Conservation (phyloP, 1,140 invertebrate genomes). For the Gryon sp. region DNA sequence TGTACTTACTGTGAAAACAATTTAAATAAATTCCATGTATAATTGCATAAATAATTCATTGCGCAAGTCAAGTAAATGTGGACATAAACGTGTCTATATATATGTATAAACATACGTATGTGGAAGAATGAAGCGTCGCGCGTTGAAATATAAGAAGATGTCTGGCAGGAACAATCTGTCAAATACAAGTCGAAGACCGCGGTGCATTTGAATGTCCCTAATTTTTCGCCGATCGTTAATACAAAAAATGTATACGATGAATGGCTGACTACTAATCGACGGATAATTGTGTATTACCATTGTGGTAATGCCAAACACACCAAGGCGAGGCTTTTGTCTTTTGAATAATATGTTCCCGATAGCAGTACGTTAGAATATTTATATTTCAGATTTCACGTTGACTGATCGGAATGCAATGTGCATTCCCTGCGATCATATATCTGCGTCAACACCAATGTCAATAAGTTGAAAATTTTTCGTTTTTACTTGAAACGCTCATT, state of each 20-base stretch:
- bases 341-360: conserved; percentile 43
- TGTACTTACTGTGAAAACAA: conserved; percentile 6
- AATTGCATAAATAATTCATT: conserved; percentile 54
- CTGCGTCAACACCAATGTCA: conserved; percentile 20
- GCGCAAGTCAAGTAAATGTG: conserved; percentile 15
- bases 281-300: conserved; percentile 20
- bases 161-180: neutral
- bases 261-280: conserved; percentile 9
- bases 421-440: neutral
- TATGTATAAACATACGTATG: neutral
- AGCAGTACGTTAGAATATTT: conserved; percentile 33
- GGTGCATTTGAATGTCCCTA: conserved; percentile 23
- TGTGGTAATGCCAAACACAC: conserved; percentile 10
- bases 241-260: conserved; percentile 9
- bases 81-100: too few species aligned
- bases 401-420: conserved; percentile 27
- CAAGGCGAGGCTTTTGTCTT: conserved; percentile 39
- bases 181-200: conserved; percentile 21
- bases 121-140: neutral
- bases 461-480: neutral
- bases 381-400: conserved; percentile 42
- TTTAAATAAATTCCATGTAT: conserved; percentile 52
- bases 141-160: neutral
- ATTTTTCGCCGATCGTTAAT: conserved; percentile 23
- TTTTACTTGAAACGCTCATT: conserved; percentile 3